Percentiles rank a stretch among this genome's conserved stretches.
Evolutionary conservation across 2,113 vertebrate species (phyloP).

Genomic region (Sinocyclocheilus maitianheensis): DNA sequence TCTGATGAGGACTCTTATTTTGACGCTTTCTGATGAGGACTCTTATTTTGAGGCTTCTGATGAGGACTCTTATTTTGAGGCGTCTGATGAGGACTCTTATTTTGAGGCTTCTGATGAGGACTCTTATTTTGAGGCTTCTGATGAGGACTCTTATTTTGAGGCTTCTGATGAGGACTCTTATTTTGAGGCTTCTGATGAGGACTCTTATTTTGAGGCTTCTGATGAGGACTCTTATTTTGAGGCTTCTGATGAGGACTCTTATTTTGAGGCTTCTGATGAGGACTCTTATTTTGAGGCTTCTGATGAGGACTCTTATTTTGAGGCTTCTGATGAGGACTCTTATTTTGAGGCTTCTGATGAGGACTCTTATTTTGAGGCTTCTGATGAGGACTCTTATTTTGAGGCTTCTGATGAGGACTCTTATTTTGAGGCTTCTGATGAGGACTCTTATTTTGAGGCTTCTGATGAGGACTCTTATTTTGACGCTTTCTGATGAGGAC

Average conservation of each 20-base stretch:
- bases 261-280: not conserved
- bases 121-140: constrained; percentile 14
- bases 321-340: not conserved
- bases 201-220: constrained; percentile 14
- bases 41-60: too few species aligned
- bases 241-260: not conserved
- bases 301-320: constrained; percentile 10
- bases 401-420: constrained; percentile 3
- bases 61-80: constrained; percentile 19
- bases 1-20: constrained; percentile 30
- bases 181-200: not conserved
- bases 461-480: constrained; percentile 3
- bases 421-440: not conserved
- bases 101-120: not conserved
- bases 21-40: not conserved
- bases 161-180: not conserved
- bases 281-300: constrained; percentile 20
- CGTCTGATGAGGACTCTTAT: not conserved
- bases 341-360: too few species aligned
- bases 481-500: not conserved
- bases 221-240: constrained; percentile 16
- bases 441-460: too few species aligned
- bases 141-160: constrained; percentile 19
- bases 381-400: too few species aligned
- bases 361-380: constrained; percentile 11